These are phyloP conservation scores for Dasypolia templi DNA, from an alignment of 2,888 invertebrate species.

Conservation along the genomic window DNA sequence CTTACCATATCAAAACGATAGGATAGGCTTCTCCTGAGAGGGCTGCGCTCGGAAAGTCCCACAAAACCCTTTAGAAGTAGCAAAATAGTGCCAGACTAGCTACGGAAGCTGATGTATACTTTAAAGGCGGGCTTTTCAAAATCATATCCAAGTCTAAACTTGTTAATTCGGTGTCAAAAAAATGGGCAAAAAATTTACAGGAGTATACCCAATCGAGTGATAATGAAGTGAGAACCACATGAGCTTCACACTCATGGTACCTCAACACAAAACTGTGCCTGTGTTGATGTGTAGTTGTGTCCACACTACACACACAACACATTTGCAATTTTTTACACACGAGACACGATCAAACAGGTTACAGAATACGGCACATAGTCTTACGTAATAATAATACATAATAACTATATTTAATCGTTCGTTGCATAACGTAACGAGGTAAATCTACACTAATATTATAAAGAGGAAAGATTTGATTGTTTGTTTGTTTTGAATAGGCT, in stretches of 20 bases:
- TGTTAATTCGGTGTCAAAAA: not conserved
- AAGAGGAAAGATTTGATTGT: too few species aligned
- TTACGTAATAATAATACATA: constrained; percentile 53
- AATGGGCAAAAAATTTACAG: not conserved
- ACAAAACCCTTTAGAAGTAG: not conserved
- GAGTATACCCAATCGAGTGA: constrained; percentile 42
- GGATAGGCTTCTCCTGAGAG: too few species aligned
- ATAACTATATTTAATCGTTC: constrained; percentile 26
- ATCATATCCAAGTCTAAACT: not conserved
- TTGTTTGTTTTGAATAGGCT: too few species aligned
- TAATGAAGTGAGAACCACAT: constrained; percentile 53
- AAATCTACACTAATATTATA: too few species aligned
- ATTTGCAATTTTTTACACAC: constrained; percentile 59
- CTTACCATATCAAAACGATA: not conserved
- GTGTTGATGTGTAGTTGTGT: constrained; percentile 40
- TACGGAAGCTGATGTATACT: not conserved
- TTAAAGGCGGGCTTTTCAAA: not conserved
- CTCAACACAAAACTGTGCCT: not conserved
- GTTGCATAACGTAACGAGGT: constrained; percentile 39
- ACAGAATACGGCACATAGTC: constrained; percentile 20
- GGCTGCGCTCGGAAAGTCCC: not conserved
- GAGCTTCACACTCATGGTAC: constrained; percentile 32
- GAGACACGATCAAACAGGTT: constrained; percentile 55
- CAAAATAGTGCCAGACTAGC: not conserved
- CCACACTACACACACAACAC: constrained; percentile 21